Evolutionary conservation across 2,888 invertebrate species (phyloP).

Genomic region (Masnerella sp.): DNA sequence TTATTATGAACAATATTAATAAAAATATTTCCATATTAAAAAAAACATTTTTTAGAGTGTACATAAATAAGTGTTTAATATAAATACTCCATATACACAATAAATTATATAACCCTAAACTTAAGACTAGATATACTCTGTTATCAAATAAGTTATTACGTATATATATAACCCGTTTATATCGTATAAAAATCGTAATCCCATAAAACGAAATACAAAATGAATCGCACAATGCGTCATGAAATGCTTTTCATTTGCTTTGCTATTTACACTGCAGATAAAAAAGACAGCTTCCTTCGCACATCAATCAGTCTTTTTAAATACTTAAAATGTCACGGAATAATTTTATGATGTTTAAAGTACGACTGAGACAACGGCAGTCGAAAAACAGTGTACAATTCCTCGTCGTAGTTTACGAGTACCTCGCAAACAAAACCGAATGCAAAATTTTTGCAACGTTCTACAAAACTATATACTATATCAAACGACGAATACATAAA

Average conservation of each 20-base stretch:
- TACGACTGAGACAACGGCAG: constrained; percentile 23
- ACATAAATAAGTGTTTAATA: constrained; percentile 27
- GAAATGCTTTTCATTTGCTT: constrained; percentile 33
- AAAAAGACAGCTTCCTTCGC: constrained; percentile 28
- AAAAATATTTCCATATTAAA: too few relatives aligned
- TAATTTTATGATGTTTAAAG: constrained; percentile 25
- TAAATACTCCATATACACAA: constrained; percentile 21
- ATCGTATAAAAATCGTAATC: constrained; percentile 15
- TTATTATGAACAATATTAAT: too few relatives aligned
- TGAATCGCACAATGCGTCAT: constrained; percentile 14
- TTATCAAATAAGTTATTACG: constrained; percentile 20
- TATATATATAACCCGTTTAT: constrained; percentile 12
- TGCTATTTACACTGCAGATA: constrained; percentile 33
- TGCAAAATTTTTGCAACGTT: constrained; percentile 32
- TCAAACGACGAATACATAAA: constrained; percentile 41
- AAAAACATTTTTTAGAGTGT: too few relatives aligned
- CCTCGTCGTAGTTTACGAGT: constrained; percentile 28
- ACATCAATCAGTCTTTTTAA: constrained; percentile 42
- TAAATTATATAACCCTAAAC: constrained; percentile 27
- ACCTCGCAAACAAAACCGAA: constrained; percentile 26
- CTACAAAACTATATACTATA: constrained; percentile 30
- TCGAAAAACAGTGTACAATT: constrained; percentile 25
- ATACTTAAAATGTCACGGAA: constrained; percentile 24
- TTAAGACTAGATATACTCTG: constrained; percentile 21
- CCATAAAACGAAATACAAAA: constrained; percentile 12